phyloP scores from a whole-genome alignment of 2,797 vertebrate species.

The Pseudopleuronectes americanus region DNA sequence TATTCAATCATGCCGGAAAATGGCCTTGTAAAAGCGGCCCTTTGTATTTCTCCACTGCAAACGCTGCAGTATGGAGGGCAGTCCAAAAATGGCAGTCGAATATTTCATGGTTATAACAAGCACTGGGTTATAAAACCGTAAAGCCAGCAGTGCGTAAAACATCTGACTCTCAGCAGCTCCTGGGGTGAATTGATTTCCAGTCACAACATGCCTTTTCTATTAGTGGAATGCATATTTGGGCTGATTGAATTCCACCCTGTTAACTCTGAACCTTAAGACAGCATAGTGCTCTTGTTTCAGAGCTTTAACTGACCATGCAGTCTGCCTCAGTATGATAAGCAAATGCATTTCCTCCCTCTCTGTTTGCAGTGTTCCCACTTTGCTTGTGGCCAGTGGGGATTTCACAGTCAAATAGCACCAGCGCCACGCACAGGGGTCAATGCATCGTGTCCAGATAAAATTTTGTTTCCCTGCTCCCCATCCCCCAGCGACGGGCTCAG shows the following conservation, averaged over 20 bases:
- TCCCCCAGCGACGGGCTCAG: neutral
- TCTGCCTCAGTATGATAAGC: constrained; percentile 39
- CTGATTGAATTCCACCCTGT: constrained; percentile 59
- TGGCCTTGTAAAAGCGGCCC: neutral
- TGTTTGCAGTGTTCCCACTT: constrained; percentile 8
- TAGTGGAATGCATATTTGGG: constrained; percentile 59
- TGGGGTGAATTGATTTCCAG: constrained; percentile 76
- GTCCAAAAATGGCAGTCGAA: constrained; percentile 28
- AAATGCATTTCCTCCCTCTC: constrained; percentile 34
- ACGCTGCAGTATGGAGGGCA: constrained; percentile 2
- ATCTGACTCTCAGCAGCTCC: constrained; percentile 64
- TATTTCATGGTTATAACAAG: constrained; percentile 47
- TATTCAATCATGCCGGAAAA: neutral
- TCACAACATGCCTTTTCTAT: constrained; percentile 68
- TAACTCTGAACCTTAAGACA: constrained; percentile 46
- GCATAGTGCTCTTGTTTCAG: constrained; percentile 7
- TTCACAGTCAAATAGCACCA: constrained; percentile 31
- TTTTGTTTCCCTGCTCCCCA: constrained; percentile 4
- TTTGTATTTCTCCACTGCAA: constrained; percentile 13
- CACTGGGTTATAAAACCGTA: constrained; percentile 60
- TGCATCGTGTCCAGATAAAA: constrained; percentile 9
- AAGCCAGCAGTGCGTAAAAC: constrained; percentile 65
- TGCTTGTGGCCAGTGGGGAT: constrained; percentile 16
- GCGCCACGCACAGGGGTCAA: neutral
- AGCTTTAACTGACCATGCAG: constrained; percentile 28